Evolutionary conservation across 1,140 invertebrate species (phyloP), one percentile per base, ranked within the genome.

Genomic region (Diuraphis noxia): DNA sequence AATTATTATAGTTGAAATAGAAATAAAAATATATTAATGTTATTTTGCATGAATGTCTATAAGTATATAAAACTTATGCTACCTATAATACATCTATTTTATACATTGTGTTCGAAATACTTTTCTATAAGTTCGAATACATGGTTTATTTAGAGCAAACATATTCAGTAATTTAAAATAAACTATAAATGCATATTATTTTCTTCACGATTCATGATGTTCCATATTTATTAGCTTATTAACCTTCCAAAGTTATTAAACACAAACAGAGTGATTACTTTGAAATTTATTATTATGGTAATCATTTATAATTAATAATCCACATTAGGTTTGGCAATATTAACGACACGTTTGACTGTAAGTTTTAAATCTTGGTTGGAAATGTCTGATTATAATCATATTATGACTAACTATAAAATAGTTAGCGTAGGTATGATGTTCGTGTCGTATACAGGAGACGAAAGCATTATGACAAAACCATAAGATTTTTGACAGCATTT

Each of bases 391-490:
- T 36, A 30, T n/a, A 36, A 86, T 49, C n/a, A 8, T 43, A 30
- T 3, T 43, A 43, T 19, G 82, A 41, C 40, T n/a, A 49, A 40
- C 23, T 38, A 6, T 43, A 36, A 41, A n/a, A 13, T 40, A n/a
- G 2, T 21, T 25, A n/a, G 34, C 21, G n/a, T 43, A 21, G 21
- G 7, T 17, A 40, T 17, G 30, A 17, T 72, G 87, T 72, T 43
- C 88, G 88, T 90, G 88, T 77, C 72, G 21, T 90, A 23, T n/a
- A 25, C 88, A 8, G 23, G 21, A 79, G n/a, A 34, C 72, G 72
- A 21, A 21, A 43, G 88, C 40, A 90, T 90, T 90, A 90, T 38
- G n/a, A 77, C 72, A 36, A 79, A 19, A 9, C 87, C 49, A 88
- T 72, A 72, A 63, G 56, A n/a, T 25, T 43, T 79, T 41, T 79